phyloP scores from a whole-genome alignment of 1,140 invertebrate species.

The Andrena cerasifolii region DNA sequence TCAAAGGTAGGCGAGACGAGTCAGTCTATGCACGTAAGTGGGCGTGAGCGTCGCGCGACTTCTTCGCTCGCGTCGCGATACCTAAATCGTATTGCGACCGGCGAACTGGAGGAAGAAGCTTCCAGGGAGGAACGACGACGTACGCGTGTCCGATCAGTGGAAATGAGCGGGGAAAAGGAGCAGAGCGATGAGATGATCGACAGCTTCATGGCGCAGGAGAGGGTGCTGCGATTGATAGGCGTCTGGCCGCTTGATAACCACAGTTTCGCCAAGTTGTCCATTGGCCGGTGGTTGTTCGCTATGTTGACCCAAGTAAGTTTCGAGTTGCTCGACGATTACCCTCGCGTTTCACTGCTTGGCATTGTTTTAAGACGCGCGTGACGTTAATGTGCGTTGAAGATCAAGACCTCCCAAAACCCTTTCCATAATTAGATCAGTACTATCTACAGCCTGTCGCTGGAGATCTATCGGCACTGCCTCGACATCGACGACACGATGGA shows the following conservation, averaged over 20 bases:
- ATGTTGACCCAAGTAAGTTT: slow-evolving; percentile 48
- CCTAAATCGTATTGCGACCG: background rate
- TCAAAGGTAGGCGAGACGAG: slow-evolving; percentile 34
- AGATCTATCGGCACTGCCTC: slow-evolving; percentile 47
- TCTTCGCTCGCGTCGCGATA: background rate
- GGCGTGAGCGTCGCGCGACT: background rate
- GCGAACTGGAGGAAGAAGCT: background rate
- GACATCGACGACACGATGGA: slow-evolving; percentile 60
- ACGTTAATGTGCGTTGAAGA: no score
- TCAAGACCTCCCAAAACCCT: background rate
- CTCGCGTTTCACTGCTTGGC: no score
- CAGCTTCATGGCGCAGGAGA: slow-evolving; percentile 24
- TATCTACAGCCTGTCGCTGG: slow-evolving; percentile 46
- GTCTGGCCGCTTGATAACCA: slow-evolving; percentile 49
- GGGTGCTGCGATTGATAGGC: slow-evolving; percentile 44
- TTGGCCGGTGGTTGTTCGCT: slow-evolving; percentile 37
- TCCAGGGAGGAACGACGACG: background rate
- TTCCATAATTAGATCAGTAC: slow-evolving; percentile 44
- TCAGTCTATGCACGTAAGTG: slow-evolving; percentile 4
- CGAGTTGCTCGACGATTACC: background rate
- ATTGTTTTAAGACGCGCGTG: no score
- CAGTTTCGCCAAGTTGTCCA: background rate
- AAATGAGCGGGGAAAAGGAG: slow-evolving; percentile 18
- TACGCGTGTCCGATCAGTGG: background rate
- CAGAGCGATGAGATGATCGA: background rate